These are phyloP conservation scores for Arbacia lixula DNA, from an alignment of 53 echinoderm and acorn worm genomes.

Conservation along the genomic window DNA sequence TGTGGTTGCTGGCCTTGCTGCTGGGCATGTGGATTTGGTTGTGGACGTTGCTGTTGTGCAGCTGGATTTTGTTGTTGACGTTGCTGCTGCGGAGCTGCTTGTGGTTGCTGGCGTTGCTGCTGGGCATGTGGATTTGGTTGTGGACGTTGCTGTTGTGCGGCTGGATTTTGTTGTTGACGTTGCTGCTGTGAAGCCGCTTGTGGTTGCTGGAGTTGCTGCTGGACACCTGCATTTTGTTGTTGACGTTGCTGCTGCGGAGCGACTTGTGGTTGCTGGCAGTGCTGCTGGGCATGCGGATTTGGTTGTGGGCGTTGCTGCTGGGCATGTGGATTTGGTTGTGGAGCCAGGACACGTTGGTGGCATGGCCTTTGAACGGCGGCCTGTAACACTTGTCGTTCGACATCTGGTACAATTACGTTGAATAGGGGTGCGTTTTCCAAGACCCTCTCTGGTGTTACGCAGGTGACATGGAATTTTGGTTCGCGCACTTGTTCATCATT, in stretches of 20 bases:
- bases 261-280: no score
- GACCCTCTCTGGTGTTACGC: constrained; percentile 36
- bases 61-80: not conserved
- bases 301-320: no score
- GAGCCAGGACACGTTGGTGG: constrained; percentile 36
- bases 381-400: constrained; percentile 14
- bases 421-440: constrained; percentile 54
- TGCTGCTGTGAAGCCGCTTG: not conserved
- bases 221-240: not conserved
- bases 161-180: constrained; percentile 7
- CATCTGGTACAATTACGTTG: not conserved
- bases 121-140: not conserved
- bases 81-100: constrained; percentile 10
- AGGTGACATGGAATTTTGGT: constrained; percentile 58
- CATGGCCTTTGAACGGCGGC: constrained; percentile 29
- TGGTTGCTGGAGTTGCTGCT: not conserved
- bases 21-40: not conserved
- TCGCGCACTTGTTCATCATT: constrained; percentile 61
- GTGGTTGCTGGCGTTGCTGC: constrained; percentile 12
- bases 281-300: no score
- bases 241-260: no score
- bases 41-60: not conserved
- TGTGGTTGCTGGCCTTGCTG: constrained; percentile 9
- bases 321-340: no score
- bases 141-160: not conserved